Conservation (phyloP, 2,113 vertebrate genomes). For the Semicossyphus pulcher region DNA sequence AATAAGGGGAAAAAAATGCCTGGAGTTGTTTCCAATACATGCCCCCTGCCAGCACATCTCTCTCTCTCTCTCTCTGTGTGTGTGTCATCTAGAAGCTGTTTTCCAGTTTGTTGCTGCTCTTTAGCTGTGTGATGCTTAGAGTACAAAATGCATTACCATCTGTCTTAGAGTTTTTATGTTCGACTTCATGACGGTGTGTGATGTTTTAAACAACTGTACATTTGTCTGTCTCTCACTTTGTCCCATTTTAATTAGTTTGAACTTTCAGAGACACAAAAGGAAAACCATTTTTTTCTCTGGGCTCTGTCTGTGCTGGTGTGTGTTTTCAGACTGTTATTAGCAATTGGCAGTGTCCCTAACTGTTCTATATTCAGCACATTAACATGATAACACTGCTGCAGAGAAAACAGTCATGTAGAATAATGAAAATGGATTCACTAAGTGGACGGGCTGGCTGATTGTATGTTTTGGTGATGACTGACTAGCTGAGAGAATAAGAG, state of each 20-base stretch:
- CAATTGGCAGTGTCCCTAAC: constrained; percentile 16
- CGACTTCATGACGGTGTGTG: not conserved
- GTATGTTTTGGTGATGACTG: not conserved
- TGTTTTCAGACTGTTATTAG: constrained; percentile 36
- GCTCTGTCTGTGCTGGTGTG: constrained; percentile 5
- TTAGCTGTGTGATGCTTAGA: constrained; percentile 12
- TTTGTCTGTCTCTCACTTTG: not conserved
- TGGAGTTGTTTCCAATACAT: constrained; percentile 58
- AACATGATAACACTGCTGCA: constrained; percentile 37
- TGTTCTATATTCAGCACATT: constrained; percentile 42
- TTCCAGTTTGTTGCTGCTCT: constrained; percentile 27
- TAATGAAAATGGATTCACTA: constrained; percentile 27
- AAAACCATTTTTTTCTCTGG: not conserved
- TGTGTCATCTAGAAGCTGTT: constrained; percentile 45
- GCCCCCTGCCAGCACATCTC: constrained; percentile 47
- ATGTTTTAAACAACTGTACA: not conserved
- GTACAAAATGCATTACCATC: constrained; percentile 17
- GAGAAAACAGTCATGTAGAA: constrained; percentile 17
- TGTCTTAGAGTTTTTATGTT: not conserved
- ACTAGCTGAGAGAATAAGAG: constrained; percentile 11
- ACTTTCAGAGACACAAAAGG: no score
- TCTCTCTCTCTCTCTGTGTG: constrained; percentile 2
- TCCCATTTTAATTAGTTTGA: not conserved
- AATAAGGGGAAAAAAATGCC: constrained; percentile 59
- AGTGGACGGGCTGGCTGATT: constrained; percentile 13